Evolutionary conservation across 2,888 invertebrate species (phyloP).

Genomic region (Trisateles emortualis): DNA sequence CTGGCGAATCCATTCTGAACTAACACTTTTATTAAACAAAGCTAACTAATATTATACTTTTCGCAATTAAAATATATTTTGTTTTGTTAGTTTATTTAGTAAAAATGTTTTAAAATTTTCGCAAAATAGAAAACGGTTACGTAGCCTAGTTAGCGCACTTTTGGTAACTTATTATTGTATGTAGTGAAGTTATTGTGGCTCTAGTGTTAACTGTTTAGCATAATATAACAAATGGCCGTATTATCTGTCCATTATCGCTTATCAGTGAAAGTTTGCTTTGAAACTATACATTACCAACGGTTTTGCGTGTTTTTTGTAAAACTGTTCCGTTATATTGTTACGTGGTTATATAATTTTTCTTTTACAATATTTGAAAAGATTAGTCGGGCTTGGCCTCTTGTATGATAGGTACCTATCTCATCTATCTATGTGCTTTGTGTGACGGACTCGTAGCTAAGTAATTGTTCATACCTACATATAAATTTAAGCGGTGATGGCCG

Average conservation of each 20-base stretch:
- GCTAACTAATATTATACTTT: neutral
- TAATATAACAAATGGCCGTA: conserved; percentile 10
- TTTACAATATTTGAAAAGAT: no score
- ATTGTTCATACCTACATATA: no score
- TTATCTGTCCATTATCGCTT: conserved; percentile 43
- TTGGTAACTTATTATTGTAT: no score
- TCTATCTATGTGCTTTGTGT: no score
- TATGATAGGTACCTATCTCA: no score
- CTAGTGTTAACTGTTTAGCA: conserved; percentile 9
- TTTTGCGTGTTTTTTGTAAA: conserved; percentile 1
- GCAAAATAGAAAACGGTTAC: neutral
- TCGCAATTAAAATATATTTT: neutral
- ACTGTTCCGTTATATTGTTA: no score
- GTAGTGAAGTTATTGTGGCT: conserved; percentile 16
- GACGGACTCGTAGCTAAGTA: no score
- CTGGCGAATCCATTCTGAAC: conserved; percentile 25
- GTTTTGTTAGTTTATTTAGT: neutral
- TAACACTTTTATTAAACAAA: no score
- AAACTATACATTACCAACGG: conserved; percentile 16
- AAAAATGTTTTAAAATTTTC: neutral
- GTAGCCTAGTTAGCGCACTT: neutral
- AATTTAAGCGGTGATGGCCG: no score
- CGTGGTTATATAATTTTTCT: no score
- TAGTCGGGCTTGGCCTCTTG: no score
- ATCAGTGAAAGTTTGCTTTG: conserved; percentile 24